Evolutionary conservation across 1,140 invertebrate species (phyloP).

Genomic region (Bombus breviceps): DNA sequence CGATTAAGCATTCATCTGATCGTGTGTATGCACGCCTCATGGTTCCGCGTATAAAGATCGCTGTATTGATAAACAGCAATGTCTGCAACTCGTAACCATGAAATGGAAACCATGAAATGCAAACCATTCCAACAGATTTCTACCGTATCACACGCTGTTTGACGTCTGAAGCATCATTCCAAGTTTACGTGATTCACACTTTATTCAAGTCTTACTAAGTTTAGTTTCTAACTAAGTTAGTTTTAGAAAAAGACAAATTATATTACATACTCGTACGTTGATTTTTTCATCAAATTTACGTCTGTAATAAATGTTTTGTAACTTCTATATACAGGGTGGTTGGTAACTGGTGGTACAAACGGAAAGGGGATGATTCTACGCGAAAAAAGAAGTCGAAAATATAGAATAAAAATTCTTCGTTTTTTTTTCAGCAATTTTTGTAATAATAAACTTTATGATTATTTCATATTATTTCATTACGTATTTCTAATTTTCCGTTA

Average conservation of each 20-base stretch:
- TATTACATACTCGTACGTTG: no score
- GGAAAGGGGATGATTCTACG: no score
- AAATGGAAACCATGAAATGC: constrained; percentile 26
- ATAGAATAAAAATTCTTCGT: no score
- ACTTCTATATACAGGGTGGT: no score
- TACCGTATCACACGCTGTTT: not conserved
- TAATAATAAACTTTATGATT: no score
- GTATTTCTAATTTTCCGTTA: no score
- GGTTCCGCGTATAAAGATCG: constrained; percentile 27
- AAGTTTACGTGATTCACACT: not conserved
- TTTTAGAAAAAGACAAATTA: not conserved
- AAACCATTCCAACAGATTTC: constrained; percentile 9
- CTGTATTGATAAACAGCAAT: constrained; percentile 26
- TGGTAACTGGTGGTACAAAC: no score
- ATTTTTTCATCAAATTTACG: no score
- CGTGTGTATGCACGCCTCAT: constrained; percentile 23
- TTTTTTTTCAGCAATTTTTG: no score
- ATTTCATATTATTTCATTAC: no score
- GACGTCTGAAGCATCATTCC: not conserved
- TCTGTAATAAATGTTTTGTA: no score
- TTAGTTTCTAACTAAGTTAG: not conserved
- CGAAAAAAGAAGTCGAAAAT: no score
- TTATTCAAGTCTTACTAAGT: not conserved
- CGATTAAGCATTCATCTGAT: constrained; percentile 44
- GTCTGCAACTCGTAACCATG: constrained; percentile 10